These are phyloP conservation scores for Drosophila anceps DNA, from an alignment of 2,888 invertebrate genomes.

Conservation along the genomic window DNA sequence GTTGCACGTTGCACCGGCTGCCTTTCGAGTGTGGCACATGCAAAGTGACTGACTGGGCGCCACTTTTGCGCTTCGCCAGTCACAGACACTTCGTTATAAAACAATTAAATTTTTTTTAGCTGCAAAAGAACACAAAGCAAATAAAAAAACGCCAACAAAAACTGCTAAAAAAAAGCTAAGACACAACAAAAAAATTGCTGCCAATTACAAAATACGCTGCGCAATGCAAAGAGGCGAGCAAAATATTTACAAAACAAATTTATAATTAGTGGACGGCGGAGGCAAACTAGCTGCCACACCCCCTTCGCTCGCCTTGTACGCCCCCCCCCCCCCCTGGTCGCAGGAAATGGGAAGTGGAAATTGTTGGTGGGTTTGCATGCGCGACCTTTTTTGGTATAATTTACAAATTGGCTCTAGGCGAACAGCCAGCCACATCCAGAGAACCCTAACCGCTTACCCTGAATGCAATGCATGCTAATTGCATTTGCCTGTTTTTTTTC, in stretches of 20 bases:
- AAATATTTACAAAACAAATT: conserved; percentile 77
- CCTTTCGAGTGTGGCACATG: conserved; percentile 53
- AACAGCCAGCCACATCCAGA: conserved; percentile 29
- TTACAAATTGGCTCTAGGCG: conserved; percentile 69
- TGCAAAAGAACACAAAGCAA: conserved; percentile 26
- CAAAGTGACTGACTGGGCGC: conserved; percentile 63
- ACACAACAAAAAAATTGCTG: background rate
- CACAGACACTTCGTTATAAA: conserved; percentile 79
- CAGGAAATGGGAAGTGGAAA: conserved; percentile 63
- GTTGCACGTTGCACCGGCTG: conserved; percentile 27
- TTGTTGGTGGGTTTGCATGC: conserved; percentile 61
- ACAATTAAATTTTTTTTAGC: conserved; percentile 63
- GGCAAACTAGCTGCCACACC: conserved; percentile 30
- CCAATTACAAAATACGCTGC: conserved; percentile 36
- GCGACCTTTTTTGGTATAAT: conserved; percentile 73
- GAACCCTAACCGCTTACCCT: conserved; percentile 23
- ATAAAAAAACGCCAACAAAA: background rate
- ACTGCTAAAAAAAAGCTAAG: conserved; percentile 4
- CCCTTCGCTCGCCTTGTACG: background rate
- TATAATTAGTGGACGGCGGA: conserved; percentile 66
- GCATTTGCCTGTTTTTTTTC: conserved; percentile 7
- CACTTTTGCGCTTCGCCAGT: conserved; percentile 75
- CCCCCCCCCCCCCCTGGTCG: background rate
- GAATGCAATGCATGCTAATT: conserved; percentile 64
- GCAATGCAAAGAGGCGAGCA: conserved; percentile 54